Evolutionary conservation across 2,888 invertebrate genomes (phyloP), one percentile per base, ranked within the genome.

Genomic region (Xestia c-nigrum): DNA sequence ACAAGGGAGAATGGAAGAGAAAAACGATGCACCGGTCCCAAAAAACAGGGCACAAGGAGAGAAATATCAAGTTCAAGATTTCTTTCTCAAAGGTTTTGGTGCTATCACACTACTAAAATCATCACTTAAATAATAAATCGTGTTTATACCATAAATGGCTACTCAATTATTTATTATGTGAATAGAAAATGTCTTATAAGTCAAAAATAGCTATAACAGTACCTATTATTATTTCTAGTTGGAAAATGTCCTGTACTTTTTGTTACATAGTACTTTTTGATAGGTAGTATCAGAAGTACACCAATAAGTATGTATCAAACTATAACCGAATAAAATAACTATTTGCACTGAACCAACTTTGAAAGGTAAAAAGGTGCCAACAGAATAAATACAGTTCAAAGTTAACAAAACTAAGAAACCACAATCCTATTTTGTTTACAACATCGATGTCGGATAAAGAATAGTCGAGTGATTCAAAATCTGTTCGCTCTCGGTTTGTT

Each of bases 391-490:
- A 31, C n/a, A 21, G 38, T 68, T 16, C 12, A 52, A 61, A 65
- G 19, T n/a, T 55, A 55, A 43, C 52, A 67, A 82, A 82, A 65
- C 5, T 65, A 43, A 59, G 63, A 71, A 71, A 19, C 16, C 46
- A 50, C 68, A 43, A 59, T 55, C 16, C 50, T 66, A 59, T 61
- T 84, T 64, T 72, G 52, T 70, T 83, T 84, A 69, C 57, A 66
- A 69, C 61, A 4, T 31, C 64, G 69, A 68, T 47, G 43, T 24
- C 50, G 16, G 55, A 70, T 76, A 74, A 84, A 85, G 80, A 83
- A 76, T 78, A 65, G 80, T 73, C 66, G 57, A 72, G 72, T 74
- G 83, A 84, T 84, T 71, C 85, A 82, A 79, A 73, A 65, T 52
- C 80, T 47, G 55, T 63, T 65, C 64, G 64, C 78, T 59, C 59